Evolutionary conservation across 2,888 invertebrate genomes (phyloP).

Genomic region (Andrena haemorrhoa): DNA sequence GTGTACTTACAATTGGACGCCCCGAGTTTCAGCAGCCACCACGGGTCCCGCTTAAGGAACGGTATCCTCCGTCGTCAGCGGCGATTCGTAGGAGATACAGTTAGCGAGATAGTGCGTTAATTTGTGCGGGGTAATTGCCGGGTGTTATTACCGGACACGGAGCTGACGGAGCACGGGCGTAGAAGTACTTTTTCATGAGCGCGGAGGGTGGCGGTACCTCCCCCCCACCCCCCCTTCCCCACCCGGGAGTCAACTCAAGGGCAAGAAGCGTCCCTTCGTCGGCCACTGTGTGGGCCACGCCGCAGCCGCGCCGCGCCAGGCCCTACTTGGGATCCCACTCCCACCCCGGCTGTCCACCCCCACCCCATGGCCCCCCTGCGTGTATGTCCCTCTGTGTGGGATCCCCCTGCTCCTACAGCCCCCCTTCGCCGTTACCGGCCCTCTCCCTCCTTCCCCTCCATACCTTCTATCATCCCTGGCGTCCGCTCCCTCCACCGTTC

Average conservation of each 20-base stretch:
- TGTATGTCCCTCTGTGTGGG: conserved; percentile 21
- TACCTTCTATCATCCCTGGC: conserved; percentile 61
- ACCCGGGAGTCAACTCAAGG: conserved; percentile 75
- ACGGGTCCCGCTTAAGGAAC: background rate
- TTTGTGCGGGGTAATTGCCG: background rate
- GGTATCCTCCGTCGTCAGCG: background rate
- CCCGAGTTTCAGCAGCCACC: background rate
- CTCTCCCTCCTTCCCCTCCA: conserved; percentile 29
- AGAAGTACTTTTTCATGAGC: conserved; percentile 9
- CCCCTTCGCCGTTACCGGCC: conserved; percentile 53
- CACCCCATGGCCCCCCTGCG: conserved; percentile 31
- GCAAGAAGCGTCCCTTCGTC: conserved; percentile 74
- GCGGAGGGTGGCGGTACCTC: conserved; percentile 3
- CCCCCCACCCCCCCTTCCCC: no score
- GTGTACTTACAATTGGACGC: no score
- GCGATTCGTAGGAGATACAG: background rate
- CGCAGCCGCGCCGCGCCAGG: conserved; percentile 49
- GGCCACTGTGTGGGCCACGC: conserved; percentile 51
- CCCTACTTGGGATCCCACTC: conserved; percentile 61
- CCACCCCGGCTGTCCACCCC: conserved; percentile 29
- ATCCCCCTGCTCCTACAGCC: conserved; percentile 55
- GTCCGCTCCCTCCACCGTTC: conserved; percentile 44
- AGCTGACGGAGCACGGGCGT: background rate
- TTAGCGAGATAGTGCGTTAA: background rate
- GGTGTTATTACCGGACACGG: background rate